Base-by-base conservation (phyloP, 2,797 vertebrate species). In the Anabas testudineus region DNA sequence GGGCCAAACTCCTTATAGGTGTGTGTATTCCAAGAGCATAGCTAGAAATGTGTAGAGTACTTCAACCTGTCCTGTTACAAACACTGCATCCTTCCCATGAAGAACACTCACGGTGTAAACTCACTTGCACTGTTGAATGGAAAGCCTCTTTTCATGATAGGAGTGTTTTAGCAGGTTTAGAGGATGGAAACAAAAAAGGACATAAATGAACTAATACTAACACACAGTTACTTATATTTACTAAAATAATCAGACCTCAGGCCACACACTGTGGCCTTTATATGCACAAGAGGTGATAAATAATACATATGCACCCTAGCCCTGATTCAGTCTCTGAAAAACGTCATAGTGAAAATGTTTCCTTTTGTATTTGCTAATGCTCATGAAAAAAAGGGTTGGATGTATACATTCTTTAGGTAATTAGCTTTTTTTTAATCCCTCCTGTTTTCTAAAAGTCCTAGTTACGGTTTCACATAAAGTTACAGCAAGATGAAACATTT, bases 111-210 rank as follows among this genome's bases (percentile, higher is more conserved):
- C 24, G 42, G 30, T 43, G 83, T 78, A 58, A 85, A 91, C 92
- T 93, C 85, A 93, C 91, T 87, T 76, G 80, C 56, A 46, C 64
- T 34, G 78, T 21, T 16, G 71, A 79, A 73, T 62, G 74, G 81
- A 76, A 84, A 84, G 59, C 72, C 73, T 71, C 83, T 77, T 78
- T 85, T 89, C 85, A 83, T 81, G 81, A 80, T 49, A 74, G 88
- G 89, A 76, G 52, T 80, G 90, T 86, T 78, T 92, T 78, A 73
- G 84, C 56, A 36, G 86, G 74, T 60, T 85, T 79, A 71, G 67
- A 84, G 62, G 73, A 69, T 65, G 78, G 66, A 71, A 83, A 82
- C 53, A 85, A 76, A 67, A 79, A 59, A 74, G 37, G 76, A 24
- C 24, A 67, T 1, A 76, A 32, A 58, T 85, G 22, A 88, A 87